Evolutionary conservation across 2,113 vertebrate species (phyloP), one percentile per base, ranked within the genome.

Genomic region (Crotalus viridis): DNA sequence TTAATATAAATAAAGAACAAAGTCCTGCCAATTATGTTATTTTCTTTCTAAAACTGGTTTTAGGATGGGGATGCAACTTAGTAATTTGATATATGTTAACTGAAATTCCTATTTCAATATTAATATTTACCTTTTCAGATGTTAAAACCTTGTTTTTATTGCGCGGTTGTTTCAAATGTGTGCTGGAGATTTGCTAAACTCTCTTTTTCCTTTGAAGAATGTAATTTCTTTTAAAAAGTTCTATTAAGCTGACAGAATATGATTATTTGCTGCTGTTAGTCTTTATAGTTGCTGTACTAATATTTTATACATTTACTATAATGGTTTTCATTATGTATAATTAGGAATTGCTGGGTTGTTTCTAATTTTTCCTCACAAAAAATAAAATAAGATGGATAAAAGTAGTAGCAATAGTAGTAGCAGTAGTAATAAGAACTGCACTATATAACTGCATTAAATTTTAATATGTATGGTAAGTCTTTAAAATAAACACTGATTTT

Each of bases 391-490:
- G 33, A 81, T 43, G 21, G 17, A 39, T 81, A 81, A 81, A 81
- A 43, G 39, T 43, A 43, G 1, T 81, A 74, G 5, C 17, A 81
- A 19, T 81, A 39, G 17, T 43, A 39, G 19, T 81, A 81, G 74
- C 19, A 43, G 33, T 3, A 81, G 74, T 81, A 81, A 39, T 43
- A 81, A 81, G 74, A 39, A 21, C 74, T 43, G 17, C 74, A 43
- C 22, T 81, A 9, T 39, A 81, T 81, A 57, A 52, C 61, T 21
- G 5, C 81, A 86, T 43, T 95, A 91, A 90, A 93, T 64, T 74
- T 64, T 28, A 56, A 59, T 22, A 46, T 81, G 39, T 3, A 43
- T 22, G 43, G 12, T 54, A 54, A 54, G 52, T 54, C 10, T 52
- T 52, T 54, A 54, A 54, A 54, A 54, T 54, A 54, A 54, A 54